phyloP scores from a whole-genome alignment of 2,113 vertebrate species.

The Cheirogaleus medius region DNA sequence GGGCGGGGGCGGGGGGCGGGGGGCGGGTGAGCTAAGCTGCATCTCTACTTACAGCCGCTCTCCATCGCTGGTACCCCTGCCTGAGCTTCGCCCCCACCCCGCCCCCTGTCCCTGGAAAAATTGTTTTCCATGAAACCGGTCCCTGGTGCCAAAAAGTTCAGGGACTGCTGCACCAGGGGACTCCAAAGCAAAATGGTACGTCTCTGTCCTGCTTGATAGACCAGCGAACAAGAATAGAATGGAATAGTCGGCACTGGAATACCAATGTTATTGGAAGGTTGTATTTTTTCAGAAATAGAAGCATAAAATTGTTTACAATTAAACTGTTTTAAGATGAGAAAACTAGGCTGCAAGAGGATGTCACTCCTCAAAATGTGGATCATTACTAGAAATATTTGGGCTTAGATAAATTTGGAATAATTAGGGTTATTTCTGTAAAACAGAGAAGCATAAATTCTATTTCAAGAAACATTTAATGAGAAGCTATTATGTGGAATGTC shows the following conservation, averaged over 20 bases:
- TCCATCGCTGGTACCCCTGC: too few relatives aligned
- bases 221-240: background rate
- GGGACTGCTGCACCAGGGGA: background rate
- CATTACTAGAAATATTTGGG: background rate
- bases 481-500: background rate
- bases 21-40: too few relatives aligned
- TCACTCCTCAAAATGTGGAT: background rate
- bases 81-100: too few relatives aligned
- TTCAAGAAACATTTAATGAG: background rate
- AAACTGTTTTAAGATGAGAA: background rate
- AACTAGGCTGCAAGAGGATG: background rate
- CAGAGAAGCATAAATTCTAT: background rate
- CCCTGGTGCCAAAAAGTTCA: too few relatives aligned
- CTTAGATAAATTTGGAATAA: background rate
- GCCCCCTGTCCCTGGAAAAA: too few relatives aligned
- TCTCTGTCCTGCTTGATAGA: background rate
- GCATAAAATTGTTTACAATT: background rate
- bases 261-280: background rate
- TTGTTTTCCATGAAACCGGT: too few relatives aligned
- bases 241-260: background rate
- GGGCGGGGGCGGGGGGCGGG: too few relatives aligned
- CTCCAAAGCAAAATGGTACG: background rate
- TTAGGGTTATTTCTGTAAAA: background rate
- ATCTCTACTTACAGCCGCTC: too few relatives aligned
- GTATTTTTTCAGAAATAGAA: background rate